A percentile compares a stretch with the other conserved stretches of the same genome.
Evolutionary conservation across 1,140 invertebrate genomes (phyloP).

Genomic region (Drosophila ercepeae): DNA sequence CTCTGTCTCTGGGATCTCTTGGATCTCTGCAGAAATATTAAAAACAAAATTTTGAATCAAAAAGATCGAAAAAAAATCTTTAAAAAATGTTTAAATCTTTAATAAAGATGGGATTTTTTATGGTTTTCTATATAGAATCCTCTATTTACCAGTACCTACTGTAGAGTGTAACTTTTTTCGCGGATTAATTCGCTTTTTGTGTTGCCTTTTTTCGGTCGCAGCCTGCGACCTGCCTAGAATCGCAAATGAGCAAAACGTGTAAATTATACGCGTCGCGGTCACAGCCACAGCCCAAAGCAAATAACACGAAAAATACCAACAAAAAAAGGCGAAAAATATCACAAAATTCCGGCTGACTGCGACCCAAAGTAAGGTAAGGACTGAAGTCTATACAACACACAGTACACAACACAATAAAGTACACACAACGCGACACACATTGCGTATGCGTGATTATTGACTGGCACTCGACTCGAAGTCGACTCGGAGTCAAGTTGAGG

Average conservation of each 20-base stretch:
- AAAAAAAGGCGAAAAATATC: constrained; percentile 1
- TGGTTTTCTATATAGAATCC: too few species aligned
- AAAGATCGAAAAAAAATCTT: too few species aligned
- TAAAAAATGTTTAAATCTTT: too few species aligned
- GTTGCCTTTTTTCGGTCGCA: constrained; percentile 58
- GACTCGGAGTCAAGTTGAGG: constrained; percentile 28
- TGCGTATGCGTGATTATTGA: constrained; percentile 37
- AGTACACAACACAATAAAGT: not conserved
- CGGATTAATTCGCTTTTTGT: constrained; percentile 69
- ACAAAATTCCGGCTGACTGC: constrained; percentile 43
- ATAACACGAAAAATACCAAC: constrained; percentile 33
- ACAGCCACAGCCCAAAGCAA: constrained; percentile 78
- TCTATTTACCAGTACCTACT: not conserved
- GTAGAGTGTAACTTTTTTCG: constrained; percentile 16
- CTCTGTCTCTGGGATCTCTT: not conserved
- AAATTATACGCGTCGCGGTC: constrained; percentile 80
- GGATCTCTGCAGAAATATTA: too few species aligned
- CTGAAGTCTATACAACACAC: constrained; percentile 14
- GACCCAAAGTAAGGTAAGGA: constrained; percentile 40
- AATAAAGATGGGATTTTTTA: too few species aligned
- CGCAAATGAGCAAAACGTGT: constrained; percentile 82
- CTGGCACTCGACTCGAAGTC: constrained; percentile 53
- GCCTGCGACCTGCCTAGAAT: constrained; percentile 77
- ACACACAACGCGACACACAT: not conserved
- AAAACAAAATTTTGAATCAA: too few species aligned